Conservation (phyloP, 2,797 vertebrate genomes). For the Pristis pectinata region DNA sequence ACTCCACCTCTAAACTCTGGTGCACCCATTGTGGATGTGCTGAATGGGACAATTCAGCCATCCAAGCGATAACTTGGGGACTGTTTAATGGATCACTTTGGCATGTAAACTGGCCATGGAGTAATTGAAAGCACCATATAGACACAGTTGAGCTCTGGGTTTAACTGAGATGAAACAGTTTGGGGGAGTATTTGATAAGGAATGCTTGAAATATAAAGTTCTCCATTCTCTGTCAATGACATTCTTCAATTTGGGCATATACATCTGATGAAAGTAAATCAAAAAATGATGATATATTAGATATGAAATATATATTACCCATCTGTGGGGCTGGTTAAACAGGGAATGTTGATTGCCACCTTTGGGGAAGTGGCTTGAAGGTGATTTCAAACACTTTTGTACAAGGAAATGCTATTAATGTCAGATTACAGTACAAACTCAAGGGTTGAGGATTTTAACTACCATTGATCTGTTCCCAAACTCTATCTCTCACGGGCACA, state of each 20-base stretch:
- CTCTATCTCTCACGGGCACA: background rate
- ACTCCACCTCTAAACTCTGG: background rate
- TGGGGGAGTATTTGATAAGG: background rate
- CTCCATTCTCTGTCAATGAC: background rate
- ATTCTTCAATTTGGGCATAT: background rate
- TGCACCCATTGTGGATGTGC: background rate
- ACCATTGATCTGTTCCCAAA: background rate
- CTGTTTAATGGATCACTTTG: background rate
- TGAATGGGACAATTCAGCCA: background rate
- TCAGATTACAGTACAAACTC: background rate
- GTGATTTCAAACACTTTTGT: background rate
- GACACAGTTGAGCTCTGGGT: background rate
- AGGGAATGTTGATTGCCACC: background rate
- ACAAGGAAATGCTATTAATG: background rate
- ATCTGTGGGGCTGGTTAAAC: background rate
- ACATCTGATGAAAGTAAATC: background rate
- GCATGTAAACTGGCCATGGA: background rate
- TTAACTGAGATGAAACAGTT: background rate
- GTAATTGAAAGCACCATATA: too few relatives aligned
- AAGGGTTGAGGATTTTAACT: background rate
- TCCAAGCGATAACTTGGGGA: too few relatives aligned
- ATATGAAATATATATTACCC: background rate
- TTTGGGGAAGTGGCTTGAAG: background rate
- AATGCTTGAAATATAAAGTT: background rate
- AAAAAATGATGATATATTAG: background rate